These are phyloP conservation scores for Apotomis turbidana DNA, from an alignment of 2,888 invertebrate species.

Conservation along the genomic window DNA sequence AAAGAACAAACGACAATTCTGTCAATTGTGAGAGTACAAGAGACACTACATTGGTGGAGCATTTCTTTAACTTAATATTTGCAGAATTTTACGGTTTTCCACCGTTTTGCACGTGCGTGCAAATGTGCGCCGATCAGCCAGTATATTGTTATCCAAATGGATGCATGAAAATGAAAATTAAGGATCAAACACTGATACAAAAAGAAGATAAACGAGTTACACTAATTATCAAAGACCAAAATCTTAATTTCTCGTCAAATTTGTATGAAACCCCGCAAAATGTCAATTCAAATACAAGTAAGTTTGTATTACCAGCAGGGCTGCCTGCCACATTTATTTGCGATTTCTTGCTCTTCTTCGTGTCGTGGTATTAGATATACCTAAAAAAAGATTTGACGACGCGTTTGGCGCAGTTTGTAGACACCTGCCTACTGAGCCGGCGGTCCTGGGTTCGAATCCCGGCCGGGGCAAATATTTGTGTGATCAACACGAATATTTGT, in stretches of 20 bases:
- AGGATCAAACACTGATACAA: slow-evolving; percentile 45
- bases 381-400: too few relatives aligned
- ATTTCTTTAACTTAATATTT: slow-evolving; percentile 72
- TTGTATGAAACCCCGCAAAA: slow-evolving; percentile 51
- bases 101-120: slow-evolving; percentile 71
- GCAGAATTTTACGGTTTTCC: slow-evolving; percentile 65
- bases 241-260: slow-evolving; percentile 49
- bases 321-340: neutral
- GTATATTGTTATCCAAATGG: slow-evolving; percentile 76
- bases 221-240: slow-evolving; percentile 58
- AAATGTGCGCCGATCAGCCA: slow-evolving; percentile 67
- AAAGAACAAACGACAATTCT: slow-evolving; percentile 14
- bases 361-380: too few relatives aligned
- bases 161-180: slow-evolving; percentile 54
- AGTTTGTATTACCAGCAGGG: slow-evolving; percentile 15
- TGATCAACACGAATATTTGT: too few relatives aligned
- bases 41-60: slow-evolving; percentile 60
- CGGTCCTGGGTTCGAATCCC: too few relatives aligned
- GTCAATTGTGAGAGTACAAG: slow-evolving; percentile 53
- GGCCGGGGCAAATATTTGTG: too few relatives aligned
- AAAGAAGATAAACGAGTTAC: slow-evolving; percentile 51
- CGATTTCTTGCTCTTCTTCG: too few relatives aligned
- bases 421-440: too few relatives aligned
- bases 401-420: too few relatives aligned
- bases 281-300: slow-evolving; percentile 48